Percentiles rank a stretch among this genome's conserved stretches.
phyloP scores from a whole-genome alignment of 2,797 vertebrate species.

The Peromyscus eremicus region DNA sequence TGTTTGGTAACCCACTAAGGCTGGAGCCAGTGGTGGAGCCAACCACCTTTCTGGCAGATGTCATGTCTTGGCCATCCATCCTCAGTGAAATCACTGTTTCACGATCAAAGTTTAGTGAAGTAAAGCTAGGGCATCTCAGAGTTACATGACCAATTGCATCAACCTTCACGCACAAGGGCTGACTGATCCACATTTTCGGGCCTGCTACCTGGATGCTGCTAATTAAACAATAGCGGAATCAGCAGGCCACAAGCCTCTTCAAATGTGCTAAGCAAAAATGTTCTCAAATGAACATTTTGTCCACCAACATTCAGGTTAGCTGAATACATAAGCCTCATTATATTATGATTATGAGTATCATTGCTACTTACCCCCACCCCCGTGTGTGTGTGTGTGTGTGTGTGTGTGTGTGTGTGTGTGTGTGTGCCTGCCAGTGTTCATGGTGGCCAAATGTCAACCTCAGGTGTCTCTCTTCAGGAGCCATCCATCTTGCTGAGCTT shows the following conservation, averaged over 20 bases:
- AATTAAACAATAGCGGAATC: background rate
- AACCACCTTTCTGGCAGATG: background rate
- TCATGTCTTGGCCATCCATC: background rate
- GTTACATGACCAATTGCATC: background rate
- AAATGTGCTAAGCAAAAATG: background rate
- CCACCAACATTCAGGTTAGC: background rate
- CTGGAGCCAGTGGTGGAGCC: background rate
- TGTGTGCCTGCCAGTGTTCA: background rate
- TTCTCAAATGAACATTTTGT: background rate
- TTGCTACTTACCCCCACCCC: background rate
- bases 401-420: background rate
- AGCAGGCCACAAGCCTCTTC: background rate
- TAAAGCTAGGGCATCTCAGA: conserved; percentile 15
- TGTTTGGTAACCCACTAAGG: background rate
- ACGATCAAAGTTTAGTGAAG: background rate
- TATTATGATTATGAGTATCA: background rate
- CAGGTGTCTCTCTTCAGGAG: background rate
- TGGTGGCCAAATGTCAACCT: background rate
- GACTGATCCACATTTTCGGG: background rate
- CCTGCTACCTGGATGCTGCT: background rate
- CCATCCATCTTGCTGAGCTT: background rate
- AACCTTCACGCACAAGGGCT: background rate
- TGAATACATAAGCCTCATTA: background rate
- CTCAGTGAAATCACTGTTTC: background rate
- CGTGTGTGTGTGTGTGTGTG: background rate